Evolutionary conservation across 2,888 invertebrate species (phyloP).

Genomic region (Hipparchia sbordonii): DNA sequence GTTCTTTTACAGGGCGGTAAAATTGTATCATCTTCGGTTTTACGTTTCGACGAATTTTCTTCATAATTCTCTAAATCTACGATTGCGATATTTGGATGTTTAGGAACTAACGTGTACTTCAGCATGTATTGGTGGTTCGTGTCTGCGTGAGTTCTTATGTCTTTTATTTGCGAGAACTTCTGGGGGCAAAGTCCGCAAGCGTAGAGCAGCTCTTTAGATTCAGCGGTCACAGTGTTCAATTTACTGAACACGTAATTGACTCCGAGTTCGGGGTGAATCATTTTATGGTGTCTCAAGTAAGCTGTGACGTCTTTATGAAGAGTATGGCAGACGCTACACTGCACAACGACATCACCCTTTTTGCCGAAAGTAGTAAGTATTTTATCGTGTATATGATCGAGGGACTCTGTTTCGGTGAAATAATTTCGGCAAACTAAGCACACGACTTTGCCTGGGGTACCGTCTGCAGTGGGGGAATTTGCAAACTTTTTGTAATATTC

Average conservation of each 20-base stretch:
- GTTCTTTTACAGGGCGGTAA: slow-evolving; percentile 41
- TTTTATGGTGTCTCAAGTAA: slow-evolving; percentile 63
- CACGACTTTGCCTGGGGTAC: slow-evolving; percentile 40
- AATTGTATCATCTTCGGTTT: slow-evolving; percentile 7
- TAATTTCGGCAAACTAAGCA: slow-evolving; percentile 64
- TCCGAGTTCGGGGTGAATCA: slow-evolving; percentile 47
- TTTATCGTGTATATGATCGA: slow-evolving; percentile 53
- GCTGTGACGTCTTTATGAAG: slow-evolving; percentile 55
- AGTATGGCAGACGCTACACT: slow-evolving; percentile 69
- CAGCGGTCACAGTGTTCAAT: slow-evolving; percentile 43
- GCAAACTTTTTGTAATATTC: slow-evolving; percentile 35
- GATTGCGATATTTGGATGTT: slow-evolving; percentile 6
- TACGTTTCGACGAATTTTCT: slow-evolving; percentile 12
- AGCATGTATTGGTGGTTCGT: slow-evolving; percentile 47
- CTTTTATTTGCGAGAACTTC: slow-evolving; percentile 50
- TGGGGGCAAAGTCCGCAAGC: slow-evolving; percentile 52
- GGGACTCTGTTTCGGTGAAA: slow-evolving; percentile 46
- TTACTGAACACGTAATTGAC: slow-evolving; percentile 59
- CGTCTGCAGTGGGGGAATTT: slow-evolving; percentile 12
- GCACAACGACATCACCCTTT: slow-evolving; percentile 65
- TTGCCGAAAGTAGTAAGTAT: slow-evolving; percentile 53
- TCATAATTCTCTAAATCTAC: slow-evolving; percentile 38
- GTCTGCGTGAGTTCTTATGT: slow-evolving; percentile 54
- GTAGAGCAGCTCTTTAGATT: slow-evolving; percentile 42
- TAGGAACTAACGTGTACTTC: slow-evolving; percentile 43